A percentile compares a stretch with the other conserved stretches of the same genome.
These are phyloP conservation scores for Fistularia commersonii DNA, from an alignment of 2,797 vertebrate genomes.

Conservation along the genomic window DNA sequence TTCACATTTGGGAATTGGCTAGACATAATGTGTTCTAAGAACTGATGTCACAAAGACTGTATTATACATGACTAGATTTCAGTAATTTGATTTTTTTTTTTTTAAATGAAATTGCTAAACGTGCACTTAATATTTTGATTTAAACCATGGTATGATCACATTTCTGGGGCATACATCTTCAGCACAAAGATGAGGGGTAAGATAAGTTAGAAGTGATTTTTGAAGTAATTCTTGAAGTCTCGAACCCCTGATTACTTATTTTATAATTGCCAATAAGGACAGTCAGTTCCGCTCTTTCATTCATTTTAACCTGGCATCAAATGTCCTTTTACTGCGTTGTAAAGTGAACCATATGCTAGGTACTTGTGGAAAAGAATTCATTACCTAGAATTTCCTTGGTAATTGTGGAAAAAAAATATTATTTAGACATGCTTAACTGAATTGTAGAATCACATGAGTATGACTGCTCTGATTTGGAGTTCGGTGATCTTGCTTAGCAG, in stretches of 20 bases:
- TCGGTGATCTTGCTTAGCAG: too few relatives aligned
- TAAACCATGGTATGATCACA: background rate
- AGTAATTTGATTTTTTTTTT: too few relatives aligned
- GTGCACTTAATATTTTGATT: too few relatives aligned
- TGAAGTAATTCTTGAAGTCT: conserved; percentile 17
- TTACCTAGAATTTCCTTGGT: too few relatives aligned
- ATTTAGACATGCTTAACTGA: too few relatives aligned
- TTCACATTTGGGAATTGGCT: too few relatives aligned
- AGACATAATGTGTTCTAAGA: too few relatives aligned
- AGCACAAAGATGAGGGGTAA: conserved; percentile 9
- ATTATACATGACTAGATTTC: too few relatives aligned
- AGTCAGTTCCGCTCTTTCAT: conserved; percentile 23
- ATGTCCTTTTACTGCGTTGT: conserved; percentile 6
- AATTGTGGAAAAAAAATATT: too few relatives aligned
- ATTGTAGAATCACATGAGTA: too few relatives aligned
- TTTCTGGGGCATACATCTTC: conserved; percentile 21
- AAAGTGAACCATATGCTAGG: conserved; percentile 4
- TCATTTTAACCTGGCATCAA: conserved; percentile 4
- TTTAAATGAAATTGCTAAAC: too few relatives aligned
- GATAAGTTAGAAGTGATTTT: conserved; percentile 23
- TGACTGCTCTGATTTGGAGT: background rate
- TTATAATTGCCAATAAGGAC: conserved; percentile 1
- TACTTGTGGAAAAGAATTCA: background rate
- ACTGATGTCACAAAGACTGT: too few relatives aligned
- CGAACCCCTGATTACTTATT: conserved; percentile 1